phyloP scores from a whole-genome alignment of 2,113 vertebrate genomes.

The Sorex araneus region DNA sequence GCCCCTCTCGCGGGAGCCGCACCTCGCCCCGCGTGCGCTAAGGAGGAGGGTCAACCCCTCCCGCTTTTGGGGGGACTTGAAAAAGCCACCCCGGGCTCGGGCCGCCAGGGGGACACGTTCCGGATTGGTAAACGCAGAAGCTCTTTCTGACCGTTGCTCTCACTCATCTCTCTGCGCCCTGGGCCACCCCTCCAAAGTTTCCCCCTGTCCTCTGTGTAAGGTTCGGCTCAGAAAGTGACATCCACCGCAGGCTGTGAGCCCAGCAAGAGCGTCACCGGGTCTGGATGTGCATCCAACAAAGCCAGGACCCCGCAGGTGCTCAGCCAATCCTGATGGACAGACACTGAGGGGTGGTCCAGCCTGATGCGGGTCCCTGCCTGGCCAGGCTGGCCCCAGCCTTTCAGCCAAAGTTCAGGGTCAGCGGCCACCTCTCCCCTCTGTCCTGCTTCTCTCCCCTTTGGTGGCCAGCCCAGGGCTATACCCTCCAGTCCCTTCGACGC shows the following conservation, averaged over 20 bases:
- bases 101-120: background rate
- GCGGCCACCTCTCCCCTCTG: background rate
- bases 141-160: background rate
- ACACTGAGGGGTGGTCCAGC: background rate
- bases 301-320: background rate
- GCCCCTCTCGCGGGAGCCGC: too few relatives aligned
- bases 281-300: too few relatives aligned
- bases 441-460: background rate
- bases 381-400: too few relatives aligned
- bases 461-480: background rate
- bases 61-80: too few relatives aligned
- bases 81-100: too few relatives aligned
- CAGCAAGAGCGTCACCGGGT: background rate
- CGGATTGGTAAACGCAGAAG: conserved; percentile 15
- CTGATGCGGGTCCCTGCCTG: background rate
- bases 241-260: background rate
- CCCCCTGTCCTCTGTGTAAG: background rate
- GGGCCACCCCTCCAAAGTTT: background rate
- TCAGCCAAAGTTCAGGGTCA: background rate
- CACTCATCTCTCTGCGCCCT: background rate
- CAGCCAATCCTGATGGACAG: background rate
- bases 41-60: background rate
- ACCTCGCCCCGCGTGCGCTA: too few relatives aligned
- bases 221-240: background rate
- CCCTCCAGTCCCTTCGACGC: background rate